Conservation (phyloP, 2,113 vertebrate species). For the Callionymus lyra region DNA sequence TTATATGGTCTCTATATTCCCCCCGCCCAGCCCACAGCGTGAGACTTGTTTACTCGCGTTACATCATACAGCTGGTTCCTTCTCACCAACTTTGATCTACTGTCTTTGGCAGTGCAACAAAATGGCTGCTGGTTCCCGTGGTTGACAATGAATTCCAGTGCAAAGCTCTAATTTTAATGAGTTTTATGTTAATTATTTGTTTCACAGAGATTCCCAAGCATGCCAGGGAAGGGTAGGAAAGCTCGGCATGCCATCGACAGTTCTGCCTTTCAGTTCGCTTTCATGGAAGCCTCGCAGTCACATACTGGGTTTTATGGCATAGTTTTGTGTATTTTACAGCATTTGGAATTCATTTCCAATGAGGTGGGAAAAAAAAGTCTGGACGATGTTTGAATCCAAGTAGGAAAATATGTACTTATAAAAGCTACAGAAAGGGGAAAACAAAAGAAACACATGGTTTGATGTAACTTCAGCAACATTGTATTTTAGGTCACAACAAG, state of each 20-base stretch:
- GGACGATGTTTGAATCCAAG: conserved; percentile 16
- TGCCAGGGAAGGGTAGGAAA: background rate
- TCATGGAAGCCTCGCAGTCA: conserved; percentile 12
- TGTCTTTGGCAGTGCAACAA: conserved; percentile 33
- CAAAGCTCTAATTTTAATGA: conserved; percentile 41
- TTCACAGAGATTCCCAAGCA: conserved; percentile 28
- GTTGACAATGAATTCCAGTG: conserved; percentile 21
- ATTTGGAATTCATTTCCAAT: conserved; percentile 30
- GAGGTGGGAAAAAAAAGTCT: conserved; percentile 19
- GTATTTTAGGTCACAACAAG: too few relatives aligned
- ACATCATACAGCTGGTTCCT: conserved; percentile 30
- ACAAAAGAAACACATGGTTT: too few relatives aligned
- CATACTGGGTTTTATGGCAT: conserved; percentile 31
- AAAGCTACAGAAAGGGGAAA: too few relatives aligned
- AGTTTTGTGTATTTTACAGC: conserved; percentile 25
- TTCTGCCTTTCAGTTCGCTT: conserved; percentile 11
- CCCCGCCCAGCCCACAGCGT: conserved; percentile 17
- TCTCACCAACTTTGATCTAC: conserved; percentile 40
- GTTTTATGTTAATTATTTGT: conserved; percentile 53
- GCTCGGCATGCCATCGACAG: conserved; percentile 10
- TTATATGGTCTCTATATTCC: conserved; percentile 19
- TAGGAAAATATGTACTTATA: too few relatives aligned
- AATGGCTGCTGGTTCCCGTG: conserved; percentile 28
- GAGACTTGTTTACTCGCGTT: conserved; percentile 43
- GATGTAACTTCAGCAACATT: too few relatives aligned